Base-by-base conservation (phyloP, 2,113 vertebrate species). In the Meriones unguiculatus region DNA sequence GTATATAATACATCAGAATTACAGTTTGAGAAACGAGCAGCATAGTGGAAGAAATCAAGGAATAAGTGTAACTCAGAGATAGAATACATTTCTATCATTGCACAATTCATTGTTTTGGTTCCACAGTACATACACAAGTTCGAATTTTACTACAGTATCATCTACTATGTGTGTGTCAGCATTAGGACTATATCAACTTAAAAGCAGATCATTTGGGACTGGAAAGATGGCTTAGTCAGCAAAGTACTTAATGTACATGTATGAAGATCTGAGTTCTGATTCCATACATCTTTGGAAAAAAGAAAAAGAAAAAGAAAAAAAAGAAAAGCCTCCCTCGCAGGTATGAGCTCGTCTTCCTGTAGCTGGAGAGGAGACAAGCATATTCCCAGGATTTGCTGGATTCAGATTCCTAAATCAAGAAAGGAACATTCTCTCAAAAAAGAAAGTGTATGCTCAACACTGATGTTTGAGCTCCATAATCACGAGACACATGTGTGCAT, bases 1-100 rank as follows among this genome's bases (percentile, higher is more conserved):
- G 70, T 75, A 30, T 50, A 32, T 5, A 35, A 81, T 81, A 81
- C 54, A 35, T 78, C 80, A 90, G 65, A 76, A 91, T 95, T 96
- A 73, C 69, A 78, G 50, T 87, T 95, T 57, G 10, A 9, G 35
- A 89, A 93, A 77, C 59, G 65, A 87, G n/a, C 1, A 86, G 2
- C 76, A 73, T 14, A 7, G 30, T 30, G 5, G 18, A 2, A 73
- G 25, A 95, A 90, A 72, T 90, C 8, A 80, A 65, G 3, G 46
- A 57, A 30, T 7, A 62, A 12, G 4, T 30, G 32, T 9, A 70
- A 50, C 22, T 78, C 20, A 28, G n/a, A 76, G 12, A 89, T 2
- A 54, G 3, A 46, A 12, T 46, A 7, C 7, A 24, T 15, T 77
- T 77, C 1, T 57, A 13, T 25, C 46, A 46, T 57, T 57, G 57